These are phyloP conservation scores for Tubulanus polymorphus DNA, from an alignment of 2,888 invertebrate genomes.

Conservation along the genomic window DNA sequence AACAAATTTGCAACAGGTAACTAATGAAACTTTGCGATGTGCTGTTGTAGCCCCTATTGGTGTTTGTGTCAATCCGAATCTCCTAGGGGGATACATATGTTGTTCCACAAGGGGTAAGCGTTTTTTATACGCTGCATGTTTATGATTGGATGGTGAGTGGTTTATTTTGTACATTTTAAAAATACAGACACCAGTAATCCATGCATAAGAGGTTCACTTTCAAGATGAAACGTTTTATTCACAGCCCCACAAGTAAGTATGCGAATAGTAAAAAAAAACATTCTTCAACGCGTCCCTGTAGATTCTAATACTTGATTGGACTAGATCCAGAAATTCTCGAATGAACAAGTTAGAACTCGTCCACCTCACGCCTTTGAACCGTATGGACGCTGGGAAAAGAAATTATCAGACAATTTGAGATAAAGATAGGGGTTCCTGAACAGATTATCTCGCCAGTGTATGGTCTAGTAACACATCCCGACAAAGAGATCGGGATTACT, in stretches of 20 bases:
- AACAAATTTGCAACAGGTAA: constrained; percentile 49
- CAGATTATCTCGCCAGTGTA: constrained; percentile 42
- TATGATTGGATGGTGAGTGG: no score
- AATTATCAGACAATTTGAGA: constrained; percentile 37
- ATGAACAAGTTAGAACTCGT: constrained; percentile 29
- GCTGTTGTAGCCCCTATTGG: constrained; percentile 48
- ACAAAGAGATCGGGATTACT: constrained; percentile 50
- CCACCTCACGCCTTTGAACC: constrained; percentile 41
- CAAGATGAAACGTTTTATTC: constrained; percentile 43
- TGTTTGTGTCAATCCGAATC: constrained; percentile 40
- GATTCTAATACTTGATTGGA: no score
- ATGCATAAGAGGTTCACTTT: constrained; percentile 48
- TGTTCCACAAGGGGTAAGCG: constrained; percentile 47
- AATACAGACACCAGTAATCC: constrained; percentile 52
- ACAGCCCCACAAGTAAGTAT: constrained; percentile 41
- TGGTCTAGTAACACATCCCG: constrained; percentile 49
- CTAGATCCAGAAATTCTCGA: constrained; percentile 47
- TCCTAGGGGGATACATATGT: constrained; percentile 49
- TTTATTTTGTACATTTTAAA: no score
- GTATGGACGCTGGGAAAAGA: constrained; percentile 53
- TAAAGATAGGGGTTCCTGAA: constrained; percentile 44
- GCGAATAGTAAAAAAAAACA: not conserved
- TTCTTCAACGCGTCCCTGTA: constrained; percentile 19
- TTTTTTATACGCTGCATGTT: no score
- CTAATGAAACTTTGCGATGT: constrained; percentile 51